phyloP scores from a whole-genome alignment of 30 jellyfish, hydroid and myxozoan species.

The Turritopsis dohrnii region DNA sequence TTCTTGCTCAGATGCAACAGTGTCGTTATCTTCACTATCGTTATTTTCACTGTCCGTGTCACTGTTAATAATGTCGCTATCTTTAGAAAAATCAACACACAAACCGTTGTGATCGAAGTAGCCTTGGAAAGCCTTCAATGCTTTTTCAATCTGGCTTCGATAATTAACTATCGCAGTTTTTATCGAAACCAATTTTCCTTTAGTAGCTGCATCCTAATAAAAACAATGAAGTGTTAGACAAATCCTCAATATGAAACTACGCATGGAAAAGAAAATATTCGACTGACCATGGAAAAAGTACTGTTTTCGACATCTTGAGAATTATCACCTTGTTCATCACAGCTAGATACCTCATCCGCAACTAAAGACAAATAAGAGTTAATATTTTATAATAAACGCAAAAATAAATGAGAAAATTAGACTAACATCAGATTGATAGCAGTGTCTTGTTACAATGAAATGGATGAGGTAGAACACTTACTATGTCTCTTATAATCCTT shows the following conservation, averaged over 20 bases:
- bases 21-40: neutral
- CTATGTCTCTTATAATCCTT: neutral
- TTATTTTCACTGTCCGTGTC: neutral
- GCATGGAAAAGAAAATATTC: no score
- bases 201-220: neutral
- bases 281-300: neutral
- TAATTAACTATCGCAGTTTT: slow-evolving; percentile 2
- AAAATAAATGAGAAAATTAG: no score
- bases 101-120: neutral
- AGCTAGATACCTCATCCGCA: no score
- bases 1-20: neutral
- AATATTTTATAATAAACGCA: no score
- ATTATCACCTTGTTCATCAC: no score
- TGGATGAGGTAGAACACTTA: neutral
- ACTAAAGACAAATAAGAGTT: no score
- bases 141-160: neutral
- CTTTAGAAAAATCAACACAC: neutral
- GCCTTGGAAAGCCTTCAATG: neutral
- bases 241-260: neutral
- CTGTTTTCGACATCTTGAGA: no score
- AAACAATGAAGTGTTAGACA: neutral
- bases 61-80: neutral
- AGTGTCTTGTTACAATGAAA: no score
- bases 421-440: no score
- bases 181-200: neutral